A percentile compares a stretch with the other conserved stretches of the same genome.
Conservation (phyloP, 2,113 vertebrate genomes). For the Ailuropoda melanoleuca region DNA sequence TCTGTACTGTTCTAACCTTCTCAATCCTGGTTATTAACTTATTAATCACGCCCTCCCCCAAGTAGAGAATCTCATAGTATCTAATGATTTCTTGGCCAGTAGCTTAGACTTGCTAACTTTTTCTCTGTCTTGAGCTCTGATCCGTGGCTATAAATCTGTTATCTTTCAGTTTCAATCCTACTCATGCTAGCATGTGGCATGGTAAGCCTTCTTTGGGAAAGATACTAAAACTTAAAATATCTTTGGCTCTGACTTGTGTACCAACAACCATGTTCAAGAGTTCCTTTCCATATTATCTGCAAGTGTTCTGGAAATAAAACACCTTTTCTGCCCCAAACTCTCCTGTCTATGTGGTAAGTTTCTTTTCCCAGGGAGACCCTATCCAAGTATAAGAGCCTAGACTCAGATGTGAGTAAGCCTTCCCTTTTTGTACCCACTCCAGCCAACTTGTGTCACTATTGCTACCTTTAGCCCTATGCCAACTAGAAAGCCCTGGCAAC, state of each 20-base stretch:
- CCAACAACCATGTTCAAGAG: background rate
- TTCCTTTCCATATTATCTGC: background rate
- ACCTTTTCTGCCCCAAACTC: background rate
- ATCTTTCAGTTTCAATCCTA: background rate
- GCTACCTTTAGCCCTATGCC: background rate
- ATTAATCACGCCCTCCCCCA: background rate
- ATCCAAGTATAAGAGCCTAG: background rate
- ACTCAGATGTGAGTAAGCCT: background rate
- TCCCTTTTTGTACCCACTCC: background rate
- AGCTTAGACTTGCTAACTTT: constrained; percentile 2
- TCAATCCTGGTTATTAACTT: constrained; percentile 26
- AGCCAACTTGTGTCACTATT: background rate
- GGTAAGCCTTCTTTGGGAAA: background rate
- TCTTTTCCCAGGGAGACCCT: background rate
- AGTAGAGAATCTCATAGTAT: background rate
- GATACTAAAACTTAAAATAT: background rate
- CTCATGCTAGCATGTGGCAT: background rate
- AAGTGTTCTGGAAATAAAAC: constrained; percentile 17
- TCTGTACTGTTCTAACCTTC: background rate
- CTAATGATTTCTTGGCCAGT: background rate
- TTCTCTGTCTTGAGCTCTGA: background rate
- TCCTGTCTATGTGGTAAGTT: background rate
- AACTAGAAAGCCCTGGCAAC: constrained; percentile 5
- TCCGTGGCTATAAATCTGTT: background rate
- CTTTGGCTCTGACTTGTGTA: background rate